Base-by-base conservation (phyloP, 2,113 vertebrate species). In the Hylia prasina region DNA sequence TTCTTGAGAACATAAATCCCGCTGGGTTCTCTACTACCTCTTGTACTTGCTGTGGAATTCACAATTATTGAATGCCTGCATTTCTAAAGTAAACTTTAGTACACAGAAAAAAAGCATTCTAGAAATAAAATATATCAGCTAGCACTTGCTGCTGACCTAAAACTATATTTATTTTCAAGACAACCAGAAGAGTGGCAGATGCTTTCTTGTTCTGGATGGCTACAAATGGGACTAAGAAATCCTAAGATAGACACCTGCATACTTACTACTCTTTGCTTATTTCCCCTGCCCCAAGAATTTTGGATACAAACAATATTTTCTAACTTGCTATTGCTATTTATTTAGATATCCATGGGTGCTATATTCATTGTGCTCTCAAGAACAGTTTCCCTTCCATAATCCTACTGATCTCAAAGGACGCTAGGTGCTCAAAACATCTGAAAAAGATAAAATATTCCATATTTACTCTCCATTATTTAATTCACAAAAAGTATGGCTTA, bases 101-200 rank as follows among this genome's bases (percentile, higher is more conserved):
- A 76, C 53, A 81, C 45, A 23, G 61, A 27, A 85, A 87, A 87
- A 93, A 93, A 48, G 19, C 56, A 63, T 73, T 81, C 60, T 50
- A 79, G 85, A 82, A 96, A 94, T 82, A 95, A 85, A 92, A 78
- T 50, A 70, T 64, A 40, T 64, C 91, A 89, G 72, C 47, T 87
- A 90, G 44, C 56, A 91, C 61, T 83, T 86, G 40, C 86, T 88
- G 54, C 51, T 96, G 85, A 93, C 76, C 90, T 83, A 83, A 93
- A 90, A 87, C 51, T 86, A 30, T 82, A 82, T 72, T 93, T 90
- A 80, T 60, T 92, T 95, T 85, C 75, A 94, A 90, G 88, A 83
- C 35, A 93, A 90, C 30, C 54, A 7, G 73, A 86, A 73, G 37
- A 83, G 60, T 66, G 48, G 82, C 82, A 96, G 87, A 96, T 92